These are phyloP conservation scores for Harpalus rubripes DNA, from an alignment of 2,888 invertebrate genomes.

Conservation along the genomic window DNA sequence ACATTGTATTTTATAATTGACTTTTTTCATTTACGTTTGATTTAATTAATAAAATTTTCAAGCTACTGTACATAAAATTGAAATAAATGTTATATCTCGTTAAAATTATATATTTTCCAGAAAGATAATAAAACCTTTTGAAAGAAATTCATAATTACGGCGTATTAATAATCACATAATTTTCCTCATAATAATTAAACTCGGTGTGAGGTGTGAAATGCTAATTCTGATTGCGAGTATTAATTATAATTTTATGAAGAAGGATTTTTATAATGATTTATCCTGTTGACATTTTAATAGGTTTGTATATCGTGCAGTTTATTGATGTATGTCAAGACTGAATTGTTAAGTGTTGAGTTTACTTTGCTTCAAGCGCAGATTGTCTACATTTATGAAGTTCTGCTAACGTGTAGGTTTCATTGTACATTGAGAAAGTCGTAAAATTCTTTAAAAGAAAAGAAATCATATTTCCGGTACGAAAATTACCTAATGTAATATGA, in stretches of 20 bases:
- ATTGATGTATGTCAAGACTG: conserved; percentile 62
- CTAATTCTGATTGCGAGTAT: conserved; percentile 55
- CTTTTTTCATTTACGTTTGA: background rate
- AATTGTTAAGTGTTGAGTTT: conserved; percentile 30
- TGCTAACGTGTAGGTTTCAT: conserved; percentile 21
- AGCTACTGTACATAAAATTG: background rate
- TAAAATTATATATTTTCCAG: conserved; percentile 11
- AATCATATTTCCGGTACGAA: background rate
- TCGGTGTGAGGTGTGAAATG: conserved; percentile 57
- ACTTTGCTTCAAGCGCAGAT: conserved; percentile 10
- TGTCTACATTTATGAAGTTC: conserved; percentile 16
- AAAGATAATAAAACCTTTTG: conserved; percentile 33
- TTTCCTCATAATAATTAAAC: conserved; percentile 57
- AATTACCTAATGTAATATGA: background rate
- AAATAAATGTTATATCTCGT: background rate
- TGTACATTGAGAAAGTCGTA: conserved; percentile 22
- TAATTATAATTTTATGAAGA: conserved; percentile 63
- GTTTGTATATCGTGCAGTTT: conserved; percentile 60
- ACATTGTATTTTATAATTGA: too few relatives aligned
- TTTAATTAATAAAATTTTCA: background rate
- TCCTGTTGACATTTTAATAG: conserved; percentile 63
- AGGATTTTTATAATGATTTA: conserved; percentile 55
- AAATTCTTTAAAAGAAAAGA: background rate
- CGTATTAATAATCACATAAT: conserved; percentile 55
- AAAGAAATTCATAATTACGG: conserved; percentile 11